These are phyloP conservation scores for Sporophila hypoxantha DNA, from an alignment of 2,113 vertebrate species.

Conservation along the genomic window DNA sequence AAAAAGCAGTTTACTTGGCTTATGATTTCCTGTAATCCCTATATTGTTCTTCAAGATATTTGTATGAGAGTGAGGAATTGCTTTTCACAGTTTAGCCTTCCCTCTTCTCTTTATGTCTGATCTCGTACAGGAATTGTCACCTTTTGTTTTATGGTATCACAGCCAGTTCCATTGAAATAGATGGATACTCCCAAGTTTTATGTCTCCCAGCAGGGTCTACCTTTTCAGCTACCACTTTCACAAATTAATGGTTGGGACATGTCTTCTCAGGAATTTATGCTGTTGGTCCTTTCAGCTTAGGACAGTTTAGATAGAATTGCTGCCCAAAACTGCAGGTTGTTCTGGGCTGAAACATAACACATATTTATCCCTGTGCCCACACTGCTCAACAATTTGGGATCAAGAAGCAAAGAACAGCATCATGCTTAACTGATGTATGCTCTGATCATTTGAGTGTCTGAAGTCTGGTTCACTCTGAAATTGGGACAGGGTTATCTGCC, in stretches of 20 bases:
- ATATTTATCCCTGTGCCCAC: not conserved
- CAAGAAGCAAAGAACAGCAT: not conserved
- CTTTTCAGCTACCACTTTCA: not conserved
- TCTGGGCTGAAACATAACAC: not conserved
- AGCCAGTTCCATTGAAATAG: not conserved
- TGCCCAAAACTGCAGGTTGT: not conserved
- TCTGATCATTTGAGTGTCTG: not conserved
- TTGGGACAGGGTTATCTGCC: not conserved
- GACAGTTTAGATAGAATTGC: not conserved
- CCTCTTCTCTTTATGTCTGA: not conserved
- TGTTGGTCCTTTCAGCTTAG: not conserved
- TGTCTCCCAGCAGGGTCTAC: not conserved
- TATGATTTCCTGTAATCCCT: conserved; percentile 53
- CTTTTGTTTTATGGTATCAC: not conserved
- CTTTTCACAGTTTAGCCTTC: not conserved
- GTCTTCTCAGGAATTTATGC: not conserved
- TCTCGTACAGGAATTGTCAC: not conserved
- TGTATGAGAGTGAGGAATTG: not conserved
- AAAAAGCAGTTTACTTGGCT: conserved; percentile 60
- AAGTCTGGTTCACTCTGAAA: not conserved
- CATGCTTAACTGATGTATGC: not conserved
- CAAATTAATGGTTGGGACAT: not conserved
- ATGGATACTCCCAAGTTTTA: not conserved
- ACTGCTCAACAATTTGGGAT: not conserved
- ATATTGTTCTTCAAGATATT: conserved; percentile 43